phyloP scores from a whole-genome alignment of 2,888 invertebrate genomes.

The Cyrtodaria siliqua region DNA sequence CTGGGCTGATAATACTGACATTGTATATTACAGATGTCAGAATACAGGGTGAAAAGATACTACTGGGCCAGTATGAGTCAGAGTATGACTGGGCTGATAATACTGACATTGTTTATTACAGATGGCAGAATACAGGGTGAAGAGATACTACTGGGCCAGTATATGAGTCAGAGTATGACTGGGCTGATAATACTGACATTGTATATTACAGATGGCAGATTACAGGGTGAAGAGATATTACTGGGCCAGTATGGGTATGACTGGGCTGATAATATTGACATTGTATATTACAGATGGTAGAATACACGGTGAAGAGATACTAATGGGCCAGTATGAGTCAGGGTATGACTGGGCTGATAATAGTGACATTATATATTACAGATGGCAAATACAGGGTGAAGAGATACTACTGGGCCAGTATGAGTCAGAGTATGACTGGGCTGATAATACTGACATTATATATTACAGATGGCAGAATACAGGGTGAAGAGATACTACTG shows the following conservation, averaged over 20 bases:
- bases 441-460: no score
- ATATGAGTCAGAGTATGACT: conserved; percentile 86
- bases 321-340: conserved; percentile 85
- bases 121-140: conserved; percentile 84
- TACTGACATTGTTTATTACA: no score
- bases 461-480: no score
- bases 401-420: no score
- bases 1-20: conserved; percentile 81
- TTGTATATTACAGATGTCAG: conserved; percentile 49
- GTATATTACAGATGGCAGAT: conserved; percentile 78
- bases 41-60: no score
- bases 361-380: conserved; percentile 57
- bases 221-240: conserved; percentile 80
- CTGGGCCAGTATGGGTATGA: conserved; percentile 85
- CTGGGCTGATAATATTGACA: no score
- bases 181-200: conserved; percentile 78
- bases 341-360: conserved; percentile 85
- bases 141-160: conserved; percentile 83
- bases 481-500: no score
- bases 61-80: no score
- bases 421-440: no score
- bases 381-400: no score
- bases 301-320: conserved; percentile 80
- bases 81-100: no score
- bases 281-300: conserved; percentile 80